A percentile compares a stretch with the other conserved stretches of the same genome.
Evolutionary conservation across 2,888 invertebrate species (phyloP).

Genomic region (Tachystola acroxantha): DNA sequence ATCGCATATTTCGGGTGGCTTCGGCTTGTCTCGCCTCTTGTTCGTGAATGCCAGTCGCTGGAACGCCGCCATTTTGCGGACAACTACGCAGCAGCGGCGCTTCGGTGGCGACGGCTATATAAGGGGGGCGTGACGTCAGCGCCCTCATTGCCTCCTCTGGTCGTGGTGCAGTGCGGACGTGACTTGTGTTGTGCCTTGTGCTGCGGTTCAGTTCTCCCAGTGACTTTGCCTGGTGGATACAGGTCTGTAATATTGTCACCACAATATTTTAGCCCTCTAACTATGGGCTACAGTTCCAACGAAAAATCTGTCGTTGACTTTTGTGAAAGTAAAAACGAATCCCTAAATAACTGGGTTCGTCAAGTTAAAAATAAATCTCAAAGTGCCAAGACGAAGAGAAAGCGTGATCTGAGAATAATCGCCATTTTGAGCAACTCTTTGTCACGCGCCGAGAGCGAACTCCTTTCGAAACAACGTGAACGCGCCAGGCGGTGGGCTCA

Average conservation of each 20-base stretch:
- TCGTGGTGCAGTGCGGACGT: slow-evolving; percentile 49
- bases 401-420: slow-evolving; percentile 80
- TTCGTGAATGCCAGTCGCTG: slow-evolving; percentile 16
- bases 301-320: slow-evolving; percentile 69
- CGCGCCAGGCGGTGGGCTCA: slow-evolving; percentile 80
- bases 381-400: slow-evolving; percentile 75
- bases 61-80: slow-evolving; percentile 54
- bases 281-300: slow-evolving; percentile 66
- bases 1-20: slow-evolving; percentile 21
- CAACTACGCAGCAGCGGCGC: slow-evolving; percentile 49
- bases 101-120: slow-evolving; percentile 43
- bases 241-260: slow-evolving; percentile 67
- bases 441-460: slow-evolving; percentile 77
- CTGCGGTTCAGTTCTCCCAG: slow-evolving; percentile 6
- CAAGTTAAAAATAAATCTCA: slow-evolving; percentile 80
- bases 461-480: slow-evolving; percentile 80
- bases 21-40: slow-evolving; percentile 13
- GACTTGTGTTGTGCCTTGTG: slow-evolving; percentile 11
- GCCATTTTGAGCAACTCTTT: slow-evolving; percentile 81
- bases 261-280: slow-evolving; percentile 51
- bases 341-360: slow-evolving; percentile 80
- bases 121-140: slow-evolving; percentile 53
- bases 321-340: slow-evolving; percentile 77
- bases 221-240: slow-evolving; percentile 61
- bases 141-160: slow-evolving; percentile 38